Evolutionary conservation across 2,113 vertebrate species (phyloP).

Genomic region (Sisor rabdophorus): DNA sequence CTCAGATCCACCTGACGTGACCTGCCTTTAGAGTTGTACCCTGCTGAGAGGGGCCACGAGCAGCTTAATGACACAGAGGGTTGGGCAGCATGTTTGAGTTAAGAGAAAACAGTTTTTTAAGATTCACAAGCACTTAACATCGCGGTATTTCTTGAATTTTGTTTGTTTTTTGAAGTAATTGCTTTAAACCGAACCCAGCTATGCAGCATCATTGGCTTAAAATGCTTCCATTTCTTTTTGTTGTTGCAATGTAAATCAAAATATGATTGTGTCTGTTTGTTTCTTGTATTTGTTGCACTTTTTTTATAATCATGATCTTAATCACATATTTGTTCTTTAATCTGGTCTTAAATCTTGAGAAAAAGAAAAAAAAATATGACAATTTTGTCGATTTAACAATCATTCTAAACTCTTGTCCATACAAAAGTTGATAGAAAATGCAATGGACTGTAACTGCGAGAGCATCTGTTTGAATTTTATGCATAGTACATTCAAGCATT

Average conservation of each 20-base stretch:
- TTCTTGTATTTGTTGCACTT: slow-evolving; percentile 46
- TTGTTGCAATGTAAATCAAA: slow-evolving; percentile 55
- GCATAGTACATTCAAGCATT: slow-evolving; percentile 75
- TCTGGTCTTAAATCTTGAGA: slow-evolving; percentile 81
- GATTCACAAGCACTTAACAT: slow-evolving; percentile 52
- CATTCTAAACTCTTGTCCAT: slow-evolving; percentile 68
- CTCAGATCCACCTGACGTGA: slow-evolving; percentile 46
- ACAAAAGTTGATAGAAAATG: slow-evolving; percentile 70
- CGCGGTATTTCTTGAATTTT: slow-evolving; percentile 57
- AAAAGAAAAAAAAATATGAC: slow-evolving; percentile 62
- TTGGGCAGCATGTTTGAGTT: slow-evolving; percentile 57
- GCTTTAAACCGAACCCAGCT: slow-evolving; percentile 98
- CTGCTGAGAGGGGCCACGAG: slow-evolving; percentile 16
- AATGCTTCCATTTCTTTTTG: slow-evolving; percentile 79
- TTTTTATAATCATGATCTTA: slow-evolving; percentile 63
- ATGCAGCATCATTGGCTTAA: slow-evolving; percentile 91
- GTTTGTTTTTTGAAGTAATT: slow-evolving; percentile 69
- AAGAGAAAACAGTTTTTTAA: slow-evolving; percentile 32
- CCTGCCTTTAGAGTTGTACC: slow-evolving; percentile 40
- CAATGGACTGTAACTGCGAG: slow-evolving; percentile 78
- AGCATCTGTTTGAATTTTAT: slow-evolving; percentile 77
- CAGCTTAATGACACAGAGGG: slow-evolving; percentile 28
- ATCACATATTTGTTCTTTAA: slow-evolving; percentile 71
- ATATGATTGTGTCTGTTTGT: slow-evolving; percentile 72
- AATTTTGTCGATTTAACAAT: slow-evolving; percentile 82